Evolutionary conservation across 2,888 invertebrate genomes (phyloP), one percentile per base, ranked within the genome.

Genomic region (Dasypogon diadema): DNA sequence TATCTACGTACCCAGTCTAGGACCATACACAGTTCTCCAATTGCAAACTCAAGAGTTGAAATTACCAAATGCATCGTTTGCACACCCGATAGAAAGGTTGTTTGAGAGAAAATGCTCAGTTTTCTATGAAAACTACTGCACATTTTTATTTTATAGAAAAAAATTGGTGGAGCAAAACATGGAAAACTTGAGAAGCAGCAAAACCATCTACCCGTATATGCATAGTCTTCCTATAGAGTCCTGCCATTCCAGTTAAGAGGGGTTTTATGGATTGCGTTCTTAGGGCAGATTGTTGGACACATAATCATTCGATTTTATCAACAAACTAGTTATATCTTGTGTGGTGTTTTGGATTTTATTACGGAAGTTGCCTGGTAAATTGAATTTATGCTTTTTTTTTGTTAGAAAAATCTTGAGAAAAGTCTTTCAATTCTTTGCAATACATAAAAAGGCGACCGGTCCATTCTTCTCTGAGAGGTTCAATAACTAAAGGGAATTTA

Each of bases 281-380:
- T 16, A 10, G 12, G 37, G 16, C 60, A 37, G 34, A 60, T 60
- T 60, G 10, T 37, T 60, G 42, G 34, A 60, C 21, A 37, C 60
- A 60, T 60, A 60, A 37, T 60, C 60, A 18, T 60, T 21, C 60
- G 37, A 37, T 60, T 60, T 34, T 60, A 60, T 60, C 60, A 60
- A 60, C 34, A 34, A 37, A 60, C 34, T 60, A 12, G 18, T 60
- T 60, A 37, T 60, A 34, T 60, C 37, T 37, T 37, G 21, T 10
- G 5, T 16, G 21, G 60, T 21, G 12, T 21, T 42, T 58, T 37
- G 51, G 37, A n/a, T 34, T 34, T 18, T 60, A 60, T 60, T 16
- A 18, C 37, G 37, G 37, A 60, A 60, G 37, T 60, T 60, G 18
- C 37, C 16, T 60, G 18, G 37, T 5, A 60, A 60, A 60, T 60